These are phyloP conservation scores for Megaptera novaeangliae DNA, from an alignment of 2,113 vertebrate species.

Conservation along the genomic window DNA sequence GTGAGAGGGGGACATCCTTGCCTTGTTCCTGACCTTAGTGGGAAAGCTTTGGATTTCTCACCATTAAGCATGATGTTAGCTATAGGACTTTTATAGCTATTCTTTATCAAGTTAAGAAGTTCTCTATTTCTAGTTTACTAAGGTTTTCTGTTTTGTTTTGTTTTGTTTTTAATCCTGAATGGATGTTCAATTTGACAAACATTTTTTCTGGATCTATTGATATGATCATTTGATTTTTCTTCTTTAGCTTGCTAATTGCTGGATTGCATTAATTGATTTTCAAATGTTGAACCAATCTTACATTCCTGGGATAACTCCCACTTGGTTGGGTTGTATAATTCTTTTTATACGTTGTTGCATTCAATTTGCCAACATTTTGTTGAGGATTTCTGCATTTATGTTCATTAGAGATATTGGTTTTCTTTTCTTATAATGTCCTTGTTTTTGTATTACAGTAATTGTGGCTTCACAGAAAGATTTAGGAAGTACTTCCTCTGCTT, in stretches of 20 bases:
- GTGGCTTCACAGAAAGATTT: neutral
- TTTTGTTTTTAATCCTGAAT: neutral
- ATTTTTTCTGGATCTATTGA: neutral
- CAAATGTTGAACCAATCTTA: neutral
- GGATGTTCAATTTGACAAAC: neutral
- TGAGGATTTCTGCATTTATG: too few species aligned
- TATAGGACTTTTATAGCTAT: too few species aligned
- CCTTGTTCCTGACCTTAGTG: too few species aligned
- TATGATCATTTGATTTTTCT: neutral
- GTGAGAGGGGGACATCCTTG: neutral
- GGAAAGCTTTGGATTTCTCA: too few species aligned
- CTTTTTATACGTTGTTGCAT: too few species aligned
- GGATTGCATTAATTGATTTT: neutral
- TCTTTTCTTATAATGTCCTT: too few species aligned
- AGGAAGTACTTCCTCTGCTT: neutral
- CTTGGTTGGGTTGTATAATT: neutral
- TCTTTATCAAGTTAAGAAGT: neutral
- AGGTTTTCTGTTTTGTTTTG: neutral
- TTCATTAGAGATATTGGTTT: too few species aligned
- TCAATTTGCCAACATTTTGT: too few species aligned
- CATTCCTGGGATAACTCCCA: neutral
- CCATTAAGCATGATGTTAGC: too few species aligned
- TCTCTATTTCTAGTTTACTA: neutral
- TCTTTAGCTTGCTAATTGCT: neutral
- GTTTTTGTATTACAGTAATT: too few species aligned